Conservation (phyloP, 2,113 vertebrate species). For the Bubo bubo region DNA sequence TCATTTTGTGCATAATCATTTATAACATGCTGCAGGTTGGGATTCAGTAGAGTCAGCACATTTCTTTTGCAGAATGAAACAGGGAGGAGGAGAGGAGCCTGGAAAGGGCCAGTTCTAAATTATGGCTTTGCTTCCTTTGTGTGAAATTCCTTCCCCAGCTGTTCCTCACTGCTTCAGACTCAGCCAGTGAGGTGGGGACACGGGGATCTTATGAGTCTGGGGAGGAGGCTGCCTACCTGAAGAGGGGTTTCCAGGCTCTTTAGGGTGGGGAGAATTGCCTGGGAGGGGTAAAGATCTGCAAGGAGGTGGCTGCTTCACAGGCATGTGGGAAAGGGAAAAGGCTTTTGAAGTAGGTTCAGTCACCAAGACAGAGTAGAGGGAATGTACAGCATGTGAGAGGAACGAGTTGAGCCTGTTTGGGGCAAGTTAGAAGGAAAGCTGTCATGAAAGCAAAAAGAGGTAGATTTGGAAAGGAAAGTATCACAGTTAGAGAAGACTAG, state of each 20-base stretch:
- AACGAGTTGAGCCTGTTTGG: background rate
- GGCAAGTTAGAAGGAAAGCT: background rate
- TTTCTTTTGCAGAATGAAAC: background rate
- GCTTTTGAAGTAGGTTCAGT: background rate
- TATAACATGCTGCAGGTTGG: background rate
- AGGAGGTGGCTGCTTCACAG: background rate
- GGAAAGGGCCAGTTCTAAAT: background rate
- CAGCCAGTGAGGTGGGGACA: background rate
- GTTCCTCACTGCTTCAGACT: background rate
- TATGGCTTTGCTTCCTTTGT: background rate
- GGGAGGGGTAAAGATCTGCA: background rate
- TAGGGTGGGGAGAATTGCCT: background rate
- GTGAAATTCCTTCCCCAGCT: background rate
- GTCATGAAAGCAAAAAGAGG: background rate
- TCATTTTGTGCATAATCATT: background rate
- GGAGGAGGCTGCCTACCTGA: background rate
- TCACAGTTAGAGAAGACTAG: background rate
- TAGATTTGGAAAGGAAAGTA: background rate
- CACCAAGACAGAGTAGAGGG: background rate
- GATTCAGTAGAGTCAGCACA: background rate
- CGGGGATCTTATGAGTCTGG: background rate
- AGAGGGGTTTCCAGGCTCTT: background rate
- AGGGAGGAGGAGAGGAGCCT: background rate
- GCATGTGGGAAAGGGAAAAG: background rate
- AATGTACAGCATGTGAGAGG: background rate